Conservation (phyloP, 2,797 vertebrate species). For the Eremophila alpestris region DNA sequence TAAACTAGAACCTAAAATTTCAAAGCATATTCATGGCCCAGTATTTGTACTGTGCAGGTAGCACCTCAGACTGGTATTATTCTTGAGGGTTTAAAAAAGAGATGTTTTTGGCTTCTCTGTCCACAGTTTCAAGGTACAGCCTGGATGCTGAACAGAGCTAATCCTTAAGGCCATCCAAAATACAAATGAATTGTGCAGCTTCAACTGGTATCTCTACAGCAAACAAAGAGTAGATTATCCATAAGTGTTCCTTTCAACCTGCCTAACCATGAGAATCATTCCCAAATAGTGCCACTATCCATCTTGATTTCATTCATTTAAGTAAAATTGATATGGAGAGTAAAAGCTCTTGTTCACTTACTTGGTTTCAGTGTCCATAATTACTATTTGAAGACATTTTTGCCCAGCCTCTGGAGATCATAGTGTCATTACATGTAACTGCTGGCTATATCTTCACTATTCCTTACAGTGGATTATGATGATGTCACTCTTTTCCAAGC, state of each 20-base stretch:
- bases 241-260: neutral
- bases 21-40: neutral
- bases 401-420: neutral
- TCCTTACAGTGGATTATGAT: neutral
- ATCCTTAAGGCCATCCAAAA: neutral
- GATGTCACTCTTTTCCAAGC: neutral
- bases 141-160: neutral
- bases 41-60: neutral
- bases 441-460: neutral
- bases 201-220: neutral
- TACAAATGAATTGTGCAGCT: neutral
- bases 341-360: neutral
- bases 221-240: neutral
- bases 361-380: neutral
- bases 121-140: neutral
- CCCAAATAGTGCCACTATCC: neutral
- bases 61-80: neutral
- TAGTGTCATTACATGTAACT: neutral
- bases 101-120: neutral
- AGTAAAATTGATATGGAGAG: neutral
- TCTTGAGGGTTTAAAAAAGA: neutral
- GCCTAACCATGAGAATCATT: neutral
- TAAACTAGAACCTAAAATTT: neutral
- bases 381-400: neutral
- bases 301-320: neutral